These are phyloP conservation scores for Dioctria linearis DNA, from an alignment of 2,888 invertebrate genomes.

Conservation along the genomic window DNA sequence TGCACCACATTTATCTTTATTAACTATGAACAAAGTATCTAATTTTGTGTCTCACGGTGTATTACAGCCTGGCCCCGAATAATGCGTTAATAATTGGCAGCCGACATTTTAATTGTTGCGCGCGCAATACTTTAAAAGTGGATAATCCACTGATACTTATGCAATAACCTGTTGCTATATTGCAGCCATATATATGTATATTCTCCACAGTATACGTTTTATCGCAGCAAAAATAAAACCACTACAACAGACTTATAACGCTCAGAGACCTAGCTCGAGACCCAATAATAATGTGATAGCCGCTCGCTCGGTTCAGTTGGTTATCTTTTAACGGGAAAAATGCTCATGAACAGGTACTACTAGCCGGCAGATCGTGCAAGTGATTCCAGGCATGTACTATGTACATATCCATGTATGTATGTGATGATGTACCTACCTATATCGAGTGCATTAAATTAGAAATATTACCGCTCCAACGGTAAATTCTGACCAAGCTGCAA, in stretches of 20 bases:
- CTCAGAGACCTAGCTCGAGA: background rate
- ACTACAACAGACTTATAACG: background rate
- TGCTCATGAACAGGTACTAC: conserved; percentile 44
- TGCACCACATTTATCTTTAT: conserved; percentile 11
- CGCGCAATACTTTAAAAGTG: background rate
- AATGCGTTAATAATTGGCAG: conserved; percentile 29
- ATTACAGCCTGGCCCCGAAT: conserved; percentile 3
- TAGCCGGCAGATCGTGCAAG: conserved; percentile 45
- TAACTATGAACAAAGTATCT: background rate
- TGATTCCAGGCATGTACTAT: conserved; percentile 29
- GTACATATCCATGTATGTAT: background rate
- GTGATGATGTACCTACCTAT: background rate
- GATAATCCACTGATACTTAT: background rate
- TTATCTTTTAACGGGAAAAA: conserved; percentile 47
- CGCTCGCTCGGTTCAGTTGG: background rate
- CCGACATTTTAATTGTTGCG: conserved; percentile 24
- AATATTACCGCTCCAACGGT: conserved; percentile 49
- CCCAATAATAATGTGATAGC: conserved; percentile 3
- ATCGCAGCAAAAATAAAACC: conserved; percentile 31
- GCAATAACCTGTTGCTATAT: conserved; percentile 25
- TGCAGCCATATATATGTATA: too few relatives aligned
- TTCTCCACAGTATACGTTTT: conserved; percentile 2
- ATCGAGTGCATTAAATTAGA: conserved; percentile 51
- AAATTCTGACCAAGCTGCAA: conserved; percentile 34
- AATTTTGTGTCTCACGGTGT: background rate